Conservation (phyloP, 2,797 vertebrate species). For the Oophaga sylvatica region DNA sequence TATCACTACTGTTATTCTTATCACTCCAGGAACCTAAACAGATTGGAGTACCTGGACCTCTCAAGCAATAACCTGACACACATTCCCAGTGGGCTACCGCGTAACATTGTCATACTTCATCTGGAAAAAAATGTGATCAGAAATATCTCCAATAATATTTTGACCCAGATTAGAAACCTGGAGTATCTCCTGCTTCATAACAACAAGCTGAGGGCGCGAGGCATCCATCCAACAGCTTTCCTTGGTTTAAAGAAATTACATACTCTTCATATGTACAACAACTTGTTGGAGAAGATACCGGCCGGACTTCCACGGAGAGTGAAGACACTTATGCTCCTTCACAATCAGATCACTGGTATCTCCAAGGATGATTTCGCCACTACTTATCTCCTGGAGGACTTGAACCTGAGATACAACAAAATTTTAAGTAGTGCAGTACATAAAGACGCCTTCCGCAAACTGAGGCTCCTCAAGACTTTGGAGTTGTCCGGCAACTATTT, state of each 20-base stretch:
- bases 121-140: conserved; percentile 92
- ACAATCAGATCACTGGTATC: conserved; percentile 89
- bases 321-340: conserved; percentile 94
- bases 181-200: conserved; percentile 97
- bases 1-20: background rate
- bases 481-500: conserved; percentile 91
- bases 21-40: conserved; percentile 80
- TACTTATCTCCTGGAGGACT: conserved; percentile 90
- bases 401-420: conserved; percentile 97
- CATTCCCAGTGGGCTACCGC: conserved; percentile 89
- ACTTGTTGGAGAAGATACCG: conserved; percentile 89
- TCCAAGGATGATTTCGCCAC: conserved; percentile 87
- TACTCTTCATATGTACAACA: conserved; percentile 97
- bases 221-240: conserved; percentile 89
- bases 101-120: conserved; percentile 90
- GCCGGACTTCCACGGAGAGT: conserved; percentile 88
- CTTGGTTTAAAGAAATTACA: conserved; percentile 95
- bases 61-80: conserved; percentile 93
- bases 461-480: conserved; percentile 85
- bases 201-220: conserved; percentile 87
- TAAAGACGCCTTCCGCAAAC: conserved; percentile 91
- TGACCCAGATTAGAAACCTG: conserved; percentile 86
- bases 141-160: conserved; percentile 82
- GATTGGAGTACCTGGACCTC: conserved; percentile 92
- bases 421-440: conserved; percentile 85